Percentiles rank a stretch among this genome's conserved stretches.
Conservation (phyloP, 2,113 vertebrate species). For the Amblyopsis rosae region DNA sequence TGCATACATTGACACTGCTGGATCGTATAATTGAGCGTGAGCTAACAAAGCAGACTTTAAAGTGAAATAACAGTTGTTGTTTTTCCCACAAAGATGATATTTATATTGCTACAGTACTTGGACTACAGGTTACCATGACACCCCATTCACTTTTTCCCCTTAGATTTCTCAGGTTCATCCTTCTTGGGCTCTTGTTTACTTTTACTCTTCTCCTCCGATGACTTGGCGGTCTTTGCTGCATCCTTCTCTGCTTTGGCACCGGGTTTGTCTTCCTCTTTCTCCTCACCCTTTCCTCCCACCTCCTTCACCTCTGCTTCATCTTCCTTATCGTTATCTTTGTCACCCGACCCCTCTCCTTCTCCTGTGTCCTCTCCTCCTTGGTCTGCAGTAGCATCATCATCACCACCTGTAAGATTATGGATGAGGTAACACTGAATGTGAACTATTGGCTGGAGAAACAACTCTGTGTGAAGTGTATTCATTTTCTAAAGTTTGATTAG, state of each 20-base stretch:
- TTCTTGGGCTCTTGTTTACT: constrained; percentile 46
- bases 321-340: constrained; percentile 2
- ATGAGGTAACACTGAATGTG: neutral
- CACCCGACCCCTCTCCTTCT: constrained; percentile 12
- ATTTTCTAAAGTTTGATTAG: neutral
- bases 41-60: constrained; percentile 49
- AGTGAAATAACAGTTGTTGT: constrained; percentile 24
- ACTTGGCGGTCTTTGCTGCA: constrained; percentile 47
- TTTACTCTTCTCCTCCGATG: constrained; percentile 35
- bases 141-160: constrained; percentile 47
- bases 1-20: constrained; percentile 41
- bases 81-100: constrained; percentile 30
- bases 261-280: constrained; percentile 48
- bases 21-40: constrained; percentile 47
- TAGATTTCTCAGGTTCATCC: constrained; percentile 43
- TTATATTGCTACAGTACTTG: constrained; percentile 31
- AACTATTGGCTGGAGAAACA: neutral
- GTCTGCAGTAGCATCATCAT: neutral
- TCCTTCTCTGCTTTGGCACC: constrained; percentile 57
- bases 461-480: neutral
- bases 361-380: neutral
- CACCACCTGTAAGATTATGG: neutral
- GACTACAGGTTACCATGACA: constrained; percentile 19
- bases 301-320: constrained; percentile 12
- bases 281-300: constrained; percentile 6